Evolutionary conservation across 2,797 vertebrate species (phyloP), one percentile per base, ranked within the genome.

Genomic region (Scomberomorus guttatus): DNA sequence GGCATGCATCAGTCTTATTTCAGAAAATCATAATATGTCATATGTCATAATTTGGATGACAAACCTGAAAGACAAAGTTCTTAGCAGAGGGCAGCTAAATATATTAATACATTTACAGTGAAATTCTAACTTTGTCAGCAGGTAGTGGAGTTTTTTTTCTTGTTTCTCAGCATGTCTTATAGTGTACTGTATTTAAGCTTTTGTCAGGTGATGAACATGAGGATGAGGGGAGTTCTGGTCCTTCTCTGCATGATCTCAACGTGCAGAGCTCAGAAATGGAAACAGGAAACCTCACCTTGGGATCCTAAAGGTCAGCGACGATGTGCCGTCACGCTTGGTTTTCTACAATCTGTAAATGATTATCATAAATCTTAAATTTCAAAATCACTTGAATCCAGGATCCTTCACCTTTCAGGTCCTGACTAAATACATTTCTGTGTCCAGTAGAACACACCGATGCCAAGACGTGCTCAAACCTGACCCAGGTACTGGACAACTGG

Each of bases 401-500:
- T 37, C 2, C 37, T 37, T 37, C 37, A 37, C 11, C 37, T 37
- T 37, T 37, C 37, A 37, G 37, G 37, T 37, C 37, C 68, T 5
- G 18, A 57, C 4, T 25, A 0, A 29, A 17, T 27, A 20, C 3
- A 48, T 77, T 10, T 78, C 11, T 79, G 25, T 84, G 56, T 70
- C 29, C 82, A 93, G 87, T 86, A 80, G 90, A 89, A 44, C 86
- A 91, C 50, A 59, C 46, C 0, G 81, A 88, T 1, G 61, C 59
- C 5, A 95, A 89, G 77, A 95, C 93, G 20, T 98, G 97, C 11
- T 95, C 97, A 76, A 98, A 98, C 90, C 89, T 98, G 75, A 97
- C 97, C 50, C 93, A 96, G 68, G 95, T 97, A 0, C 89, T 97
- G 93, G 97, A 98, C 92, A 98, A 97, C 90, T 97, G 97, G 97